These are phyloP conservation scores for Gonioctena quinquepunctata DNA, from an alignment of 1,140 invertebrate species.

Conservation along the genomic window DNA sequence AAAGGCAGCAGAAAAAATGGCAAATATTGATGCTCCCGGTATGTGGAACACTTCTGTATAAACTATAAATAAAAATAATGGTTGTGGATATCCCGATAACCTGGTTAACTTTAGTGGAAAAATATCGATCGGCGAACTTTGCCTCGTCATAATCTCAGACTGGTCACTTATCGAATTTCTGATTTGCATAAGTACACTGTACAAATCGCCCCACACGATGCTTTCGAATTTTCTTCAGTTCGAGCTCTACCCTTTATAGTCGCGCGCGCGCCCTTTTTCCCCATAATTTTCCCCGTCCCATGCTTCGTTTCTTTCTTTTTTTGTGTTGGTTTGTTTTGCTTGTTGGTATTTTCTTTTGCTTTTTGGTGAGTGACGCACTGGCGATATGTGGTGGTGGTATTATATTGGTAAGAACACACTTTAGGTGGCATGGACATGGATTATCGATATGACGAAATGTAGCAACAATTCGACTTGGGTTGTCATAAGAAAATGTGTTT, in stretches of 20 bases:
- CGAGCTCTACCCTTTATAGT: too few relatives aligned
- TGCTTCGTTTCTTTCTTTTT: not conserved
- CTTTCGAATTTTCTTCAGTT: too few relatives aligned
- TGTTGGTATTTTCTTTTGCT: slow-evolving; percentile 32
- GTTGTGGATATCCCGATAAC: not conserved
- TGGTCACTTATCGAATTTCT: slow-evolving; percentile 7
- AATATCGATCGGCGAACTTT: slow-evolving; percentile 9
- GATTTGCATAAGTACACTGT: slow-evolving; percentile 29
- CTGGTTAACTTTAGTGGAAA: not conserved
- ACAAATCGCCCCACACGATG: not conserved
- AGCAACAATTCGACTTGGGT: not conserved
- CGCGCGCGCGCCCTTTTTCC: not conserved
- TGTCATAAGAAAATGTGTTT: too few relatives aligned
- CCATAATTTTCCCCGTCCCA: not conserved
- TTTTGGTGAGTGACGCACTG: slow-evolving; percentile 28
- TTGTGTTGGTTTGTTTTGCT: slow-evolving; percentile 14
- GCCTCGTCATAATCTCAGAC: not conserved
- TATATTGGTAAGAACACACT: slow-evolving; percentile 37
- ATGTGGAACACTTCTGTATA: too few relatives aligned
- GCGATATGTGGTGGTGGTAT: slow-evolving; percentile 39
- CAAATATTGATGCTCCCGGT: too few relatives aligned
- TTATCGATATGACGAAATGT: not conserved
- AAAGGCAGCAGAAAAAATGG: too few relatives aligned
- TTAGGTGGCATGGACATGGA: slow-evolving; percentile 4
- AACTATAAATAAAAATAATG: not conserved